Base-by-base conservation (phyloP, 2,797 vertebrate species). In the Mergus octosetaceus region DNA sequence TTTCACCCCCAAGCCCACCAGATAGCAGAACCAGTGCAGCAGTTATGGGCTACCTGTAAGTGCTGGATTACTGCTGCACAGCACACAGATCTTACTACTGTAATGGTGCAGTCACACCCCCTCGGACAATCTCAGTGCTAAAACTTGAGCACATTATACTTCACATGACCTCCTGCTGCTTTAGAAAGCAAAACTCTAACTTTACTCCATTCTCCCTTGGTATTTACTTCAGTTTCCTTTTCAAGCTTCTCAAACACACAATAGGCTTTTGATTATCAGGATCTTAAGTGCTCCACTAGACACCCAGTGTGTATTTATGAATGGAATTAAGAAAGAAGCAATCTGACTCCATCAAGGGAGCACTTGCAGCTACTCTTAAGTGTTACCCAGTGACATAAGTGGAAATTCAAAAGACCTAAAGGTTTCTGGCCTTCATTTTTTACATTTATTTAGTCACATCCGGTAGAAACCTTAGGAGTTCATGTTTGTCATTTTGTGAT, bases 261-360 rank as follows among this genome's bases (percentile, higher is more conserved):
- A 97, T 95, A 97, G 97, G 97, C 97, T 98, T 98, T 98, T 98
- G 98, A 97, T 97, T 97, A 97, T 97, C 95, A 84, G 87, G 95
- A 96, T 93, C 96, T 96, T 94, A 96, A 97, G 95, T 96, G 92
- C 93, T 96, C 93, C 92, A 79, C 86, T 97, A 95, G 94, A 97
- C 93, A 93, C 90, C 94, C 96, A 84, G 90, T 93, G 97, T 96
- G 97, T 96, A 96, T 97, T 97, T 97, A 97, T 97, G 96, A 97
- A 97, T 96, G 96, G 97, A 97, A 97, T 97, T 96, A 97, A 97
- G 97, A 97, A 98, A 97, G 95, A 97, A 96, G 97, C 94, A 98
- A 98, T 92, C 72, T 3, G 96, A 98, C 93, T 97, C 97, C 78
- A 94, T 90, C 97, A 84, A 94, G 97, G 96, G 97, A 98, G 78